Evolutionary conservation across 2,888 invertebrate species (phyloP).

Genomic region (Abscondita cerata): DNA sequence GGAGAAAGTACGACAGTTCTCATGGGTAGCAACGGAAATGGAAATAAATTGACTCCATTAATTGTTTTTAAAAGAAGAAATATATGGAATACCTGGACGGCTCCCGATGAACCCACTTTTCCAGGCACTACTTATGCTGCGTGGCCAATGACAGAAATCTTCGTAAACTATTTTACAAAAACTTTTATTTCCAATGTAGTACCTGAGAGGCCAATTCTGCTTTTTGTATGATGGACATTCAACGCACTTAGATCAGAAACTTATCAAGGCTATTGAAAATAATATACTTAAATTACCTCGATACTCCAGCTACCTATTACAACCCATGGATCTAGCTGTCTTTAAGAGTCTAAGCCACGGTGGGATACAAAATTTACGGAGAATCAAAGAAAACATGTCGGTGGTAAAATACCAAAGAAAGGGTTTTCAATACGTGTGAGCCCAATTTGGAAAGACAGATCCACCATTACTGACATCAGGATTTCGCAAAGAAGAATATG

Average conservation of each 20-base stretch:
- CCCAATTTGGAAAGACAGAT: neutral
- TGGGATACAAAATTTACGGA: conserved; percentile 12
- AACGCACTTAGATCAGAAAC: conserved; percentile 1
- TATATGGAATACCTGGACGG: neutral
- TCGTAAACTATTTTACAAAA: conserved; percentile 8
- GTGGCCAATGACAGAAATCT: no score
- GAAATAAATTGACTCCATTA: conserved; percentile 31
- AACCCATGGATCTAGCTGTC: neutral
- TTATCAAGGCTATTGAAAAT: neutral
- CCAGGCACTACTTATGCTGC: conserved; percentile 1
- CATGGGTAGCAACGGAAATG: conserved; percentile 22
- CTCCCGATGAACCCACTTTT: conserved; percentile 1
- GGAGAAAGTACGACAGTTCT: conserved; percentile 34
- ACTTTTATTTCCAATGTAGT: conserved; percentile 2
- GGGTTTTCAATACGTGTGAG: no score
- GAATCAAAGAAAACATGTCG: conserved; percentile 4
- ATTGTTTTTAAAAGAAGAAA: conserved; percentile 11
- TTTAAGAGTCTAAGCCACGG: conserved; percentile 10
- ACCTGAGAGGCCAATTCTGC: conserved; percentile 2
- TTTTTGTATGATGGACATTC: conserved; percentile 9
- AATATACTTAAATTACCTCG: conserved; percentile 6
- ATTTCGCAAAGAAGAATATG: no score
- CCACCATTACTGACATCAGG: conserved; percentile 3
- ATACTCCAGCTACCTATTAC: conserved; percentile 5
- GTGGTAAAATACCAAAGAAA: conserved; percentile 2